Evolutionary conservation across 2,888 invertebrate species (phyloP), one percentile per base, ranked within the genome.

Genomic region (Diarsia rubi): DNA sequence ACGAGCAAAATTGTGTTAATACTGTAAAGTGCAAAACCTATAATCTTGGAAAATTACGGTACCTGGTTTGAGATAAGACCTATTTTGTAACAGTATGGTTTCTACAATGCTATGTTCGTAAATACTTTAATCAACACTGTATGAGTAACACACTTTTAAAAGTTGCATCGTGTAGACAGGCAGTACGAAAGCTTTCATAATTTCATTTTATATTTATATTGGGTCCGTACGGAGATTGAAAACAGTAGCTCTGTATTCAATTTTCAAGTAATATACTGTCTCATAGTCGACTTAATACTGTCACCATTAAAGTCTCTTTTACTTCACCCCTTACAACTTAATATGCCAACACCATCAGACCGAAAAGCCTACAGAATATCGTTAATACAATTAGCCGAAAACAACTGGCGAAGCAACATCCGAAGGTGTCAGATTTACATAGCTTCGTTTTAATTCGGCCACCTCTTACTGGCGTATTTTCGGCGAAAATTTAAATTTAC

Each of bases 401-500:
- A 79, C 86, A 86, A 87, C 82, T 75, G 86, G 76, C 69, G 47
- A 21, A 75, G 73, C 77, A 83, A 76, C 49, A 71, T 63, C 65
- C 70, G 16, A 71, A 87, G 80, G 88, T 86, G 79, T 80, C 73
- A 78, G 78, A 86, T 86, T 86, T 82, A 82, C 86, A 86, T 86
- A 87, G 79, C 79, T 74, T 82, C 78, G 37, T 78, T 83, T 83
- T 83, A 87, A 86, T 78, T 85, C 78, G 73, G 77, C 78, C 67
- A 86, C 78, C 78, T 83, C 80, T 57, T 81, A 73, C 74, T 82
- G 44, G 44, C 42, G 83, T 79, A 87, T 80, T 86, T 76, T 82
- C 79, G 65, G 59, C 70, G 75, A 73, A 83, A 89, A 90, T 90
- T 90, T 87, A 86, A 90, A 90, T 90, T 89, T 88, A 81, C 78